A percentile compares a stretch with the other conserved stretches of the same genome.
Evolutionary conservation across 2,797 vertebrate species (phyloP).

Genomic region (Coracias cyanogaster): DNA sequence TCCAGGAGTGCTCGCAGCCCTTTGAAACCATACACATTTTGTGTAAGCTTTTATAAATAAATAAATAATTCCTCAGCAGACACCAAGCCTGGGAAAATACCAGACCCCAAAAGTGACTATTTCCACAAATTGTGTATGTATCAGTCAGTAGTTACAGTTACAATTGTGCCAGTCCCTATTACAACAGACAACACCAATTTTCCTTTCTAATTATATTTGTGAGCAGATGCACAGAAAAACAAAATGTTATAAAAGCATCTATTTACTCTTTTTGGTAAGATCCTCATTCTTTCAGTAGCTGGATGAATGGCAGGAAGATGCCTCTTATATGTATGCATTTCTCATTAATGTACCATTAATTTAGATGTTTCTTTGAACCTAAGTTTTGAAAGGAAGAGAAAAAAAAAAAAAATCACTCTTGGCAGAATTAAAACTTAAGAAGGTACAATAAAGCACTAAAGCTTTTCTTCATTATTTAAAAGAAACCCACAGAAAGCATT

Average conservation of each 20-base stretch:
- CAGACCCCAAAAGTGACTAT: not conserved
- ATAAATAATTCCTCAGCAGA: constrained; percentile 44
- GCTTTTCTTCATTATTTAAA: not conserved
- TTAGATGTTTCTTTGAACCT: not conserved
- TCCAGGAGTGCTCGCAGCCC: constrained; percentile 16
- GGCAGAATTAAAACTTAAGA: not conserved
- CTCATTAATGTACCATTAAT: not conserved
- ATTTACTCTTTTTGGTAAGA: not conserved
- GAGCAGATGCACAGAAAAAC: not conserved
- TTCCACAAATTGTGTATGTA: constrained; percentile 8
- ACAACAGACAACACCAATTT: not conserved
- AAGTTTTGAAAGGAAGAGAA: not conserved
- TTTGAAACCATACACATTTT: constrained; percentile 39
- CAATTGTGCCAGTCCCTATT: not conserved
- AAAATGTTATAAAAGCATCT: not conserved
- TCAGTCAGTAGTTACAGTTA: not conserved
- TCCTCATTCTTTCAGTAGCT: not conserved
- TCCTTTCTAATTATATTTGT: not conserved
- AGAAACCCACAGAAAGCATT: fast-evolving
- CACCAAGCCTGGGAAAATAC: constrained; percentile 52
- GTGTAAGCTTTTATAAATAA: constrained; percentile 2
- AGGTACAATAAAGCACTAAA: not conserved
- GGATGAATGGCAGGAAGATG: not conserved
- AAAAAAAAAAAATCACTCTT: not conserved
- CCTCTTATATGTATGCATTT: not conserved